These are phyloP conservation scores for Sebastes vulpes DNA, from an alignment of 2,797 vertebrate species.

Conservation along the genomic window DNA sequence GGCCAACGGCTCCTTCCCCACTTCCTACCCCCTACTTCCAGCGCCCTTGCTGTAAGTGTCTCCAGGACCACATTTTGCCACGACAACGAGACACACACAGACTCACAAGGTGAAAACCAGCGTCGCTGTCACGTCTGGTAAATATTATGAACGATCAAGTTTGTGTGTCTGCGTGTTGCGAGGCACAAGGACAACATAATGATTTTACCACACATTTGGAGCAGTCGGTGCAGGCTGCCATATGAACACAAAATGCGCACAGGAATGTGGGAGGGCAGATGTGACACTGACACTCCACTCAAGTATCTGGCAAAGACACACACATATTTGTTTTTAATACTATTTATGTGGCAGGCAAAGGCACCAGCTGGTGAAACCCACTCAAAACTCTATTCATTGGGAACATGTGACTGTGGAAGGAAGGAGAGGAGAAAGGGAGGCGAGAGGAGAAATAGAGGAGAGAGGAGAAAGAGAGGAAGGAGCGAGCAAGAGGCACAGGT, in stretches of 20 bases:
- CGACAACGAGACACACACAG: background rate
- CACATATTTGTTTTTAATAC: slow-evolving; percentile 62
- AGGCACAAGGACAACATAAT: slow-evolving; percentile 28
- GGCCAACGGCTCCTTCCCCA: background rate
- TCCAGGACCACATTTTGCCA: background rate
- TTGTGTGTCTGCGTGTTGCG: background rate
- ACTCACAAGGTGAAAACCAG: background rate
- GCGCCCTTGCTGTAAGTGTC: background rate
- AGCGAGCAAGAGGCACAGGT: slow-evolving; percentile 62
- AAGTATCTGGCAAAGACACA: slow-evolving; percentile 57
- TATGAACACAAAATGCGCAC: slow-evolving; percentile 38
- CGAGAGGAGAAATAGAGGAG: slow-evolving; percentile 2
- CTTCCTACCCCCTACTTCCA: background rate
- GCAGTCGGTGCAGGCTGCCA: slow-evolving; percentile 5
- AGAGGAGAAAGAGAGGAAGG: background rate
- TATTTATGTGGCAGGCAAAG: slow-evolving; percentile 74
- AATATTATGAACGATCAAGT: background rate
- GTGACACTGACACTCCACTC: slow-evolving; percentile 57
- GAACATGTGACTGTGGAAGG: slow-evolving; percentile 60
- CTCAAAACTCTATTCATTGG: slow-evolving; percentile 74
- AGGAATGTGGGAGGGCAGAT: slow-evolving; percentile 59
- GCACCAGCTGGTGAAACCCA: slow-evolving; percentile 81
- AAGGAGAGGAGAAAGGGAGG: slow-evolving; percentile 26
- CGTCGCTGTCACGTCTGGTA: background rate
- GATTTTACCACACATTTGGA: slow-evolving; percentile 30